phyloP scores from a whole-genome alignment of 1,140 invertebrate genomes.

The Armadillidium nasatum region DNA sequence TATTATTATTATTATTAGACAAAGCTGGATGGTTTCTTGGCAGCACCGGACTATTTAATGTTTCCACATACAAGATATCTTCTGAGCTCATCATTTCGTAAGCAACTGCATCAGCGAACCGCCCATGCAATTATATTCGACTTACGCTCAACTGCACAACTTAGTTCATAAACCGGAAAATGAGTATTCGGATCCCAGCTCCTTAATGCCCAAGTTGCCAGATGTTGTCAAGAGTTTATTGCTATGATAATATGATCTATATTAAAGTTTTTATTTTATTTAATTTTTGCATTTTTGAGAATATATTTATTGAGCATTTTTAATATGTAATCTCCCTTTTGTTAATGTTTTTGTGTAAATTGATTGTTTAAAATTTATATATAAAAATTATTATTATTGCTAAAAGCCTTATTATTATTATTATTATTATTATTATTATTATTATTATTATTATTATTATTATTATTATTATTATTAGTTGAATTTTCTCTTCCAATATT shows the following conservation, averaged over 20 bases:
- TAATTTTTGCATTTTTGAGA: no score
- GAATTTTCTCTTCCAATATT: no score
- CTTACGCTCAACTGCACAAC: neutral
- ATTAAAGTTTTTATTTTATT: no score
- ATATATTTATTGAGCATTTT: no score
- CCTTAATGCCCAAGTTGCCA: neutral
- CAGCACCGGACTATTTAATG: neutral
- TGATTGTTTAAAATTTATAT: no score
- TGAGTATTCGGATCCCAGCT: neutral
- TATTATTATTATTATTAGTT: no score
- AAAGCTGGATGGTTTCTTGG: neutral
- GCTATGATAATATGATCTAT: neutral
- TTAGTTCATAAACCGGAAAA: neutral
- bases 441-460: no score
- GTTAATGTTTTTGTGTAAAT: no score
- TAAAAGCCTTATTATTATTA: no score
- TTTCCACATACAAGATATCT: neutral
- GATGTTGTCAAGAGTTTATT: slow-evolving; percentile 3
- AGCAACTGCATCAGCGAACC: neutral
- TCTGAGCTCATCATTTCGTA: neutral
- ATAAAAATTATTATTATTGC: no score
- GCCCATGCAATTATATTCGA: neutral
- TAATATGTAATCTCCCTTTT: no score
- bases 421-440: no score
- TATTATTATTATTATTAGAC: neutral